These are phyloP conservation scores for Machimus rusticus DNA, from an alignment of 2,888 invertebrate genomes.

Conservation along the genomic window DNA sequence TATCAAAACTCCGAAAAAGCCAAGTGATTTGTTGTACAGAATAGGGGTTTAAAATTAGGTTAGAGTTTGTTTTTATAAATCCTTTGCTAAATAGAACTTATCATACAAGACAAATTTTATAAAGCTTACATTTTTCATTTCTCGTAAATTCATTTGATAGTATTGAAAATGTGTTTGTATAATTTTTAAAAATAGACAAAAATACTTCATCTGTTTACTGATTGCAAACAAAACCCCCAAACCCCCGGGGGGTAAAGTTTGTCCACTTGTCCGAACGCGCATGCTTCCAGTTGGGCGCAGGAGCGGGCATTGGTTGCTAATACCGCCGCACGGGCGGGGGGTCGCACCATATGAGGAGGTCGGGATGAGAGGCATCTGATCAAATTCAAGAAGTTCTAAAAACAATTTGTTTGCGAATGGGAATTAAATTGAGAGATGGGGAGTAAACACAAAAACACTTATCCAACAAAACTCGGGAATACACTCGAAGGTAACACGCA, in stretches of 20 bases:
- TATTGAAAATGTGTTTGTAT: neutral
- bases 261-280: neutral
- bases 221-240: neutral
- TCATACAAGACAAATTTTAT: too few species aligned
- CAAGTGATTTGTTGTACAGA: too few species aligned
- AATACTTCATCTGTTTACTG: neutral
- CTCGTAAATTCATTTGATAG: neutral
- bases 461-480: neutral
- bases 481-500: neutral
- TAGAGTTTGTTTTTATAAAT: too few species aligned
- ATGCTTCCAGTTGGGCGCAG: neutral
- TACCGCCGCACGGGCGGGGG: neutral
- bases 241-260: neutral
- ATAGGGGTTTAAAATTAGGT: too few species aligned
- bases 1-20: too few species aligned
- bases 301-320: neutral
- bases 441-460: neutral
- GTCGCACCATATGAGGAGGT: neutral
- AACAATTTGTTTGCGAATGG: neutral
- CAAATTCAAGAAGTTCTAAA: neutral
- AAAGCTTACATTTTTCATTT: neutral
- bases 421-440: neutral
- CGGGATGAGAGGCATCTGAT: neutral
- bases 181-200: neutral
- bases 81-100: too few species aligned